phyloP scores from a whole-genome alignment of 2,113 vertebrate genomes.

The Esox niger region DNA sequence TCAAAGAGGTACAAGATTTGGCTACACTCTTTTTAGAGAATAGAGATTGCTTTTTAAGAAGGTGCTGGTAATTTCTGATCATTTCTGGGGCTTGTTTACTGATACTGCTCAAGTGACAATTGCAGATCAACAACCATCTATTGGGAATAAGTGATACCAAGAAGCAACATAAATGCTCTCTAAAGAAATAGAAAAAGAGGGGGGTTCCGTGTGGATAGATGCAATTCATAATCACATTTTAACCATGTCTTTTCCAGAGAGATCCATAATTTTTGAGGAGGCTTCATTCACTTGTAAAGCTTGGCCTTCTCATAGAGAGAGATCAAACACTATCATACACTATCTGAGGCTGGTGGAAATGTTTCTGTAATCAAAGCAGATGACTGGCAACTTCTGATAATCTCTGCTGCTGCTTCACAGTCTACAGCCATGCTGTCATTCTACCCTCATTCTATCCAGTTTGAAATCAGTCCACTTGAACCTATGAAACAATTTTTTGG shows the following conservation, averaged over 20 bases:
- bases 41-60: neutral
- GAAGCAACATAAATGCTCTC: constrained; percentile 11
- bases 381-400: constrained; percentile 1
- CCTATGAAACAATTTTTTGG: no score
- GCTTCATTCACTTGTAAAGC: constrained; percentile 6
- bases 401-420: neutral
- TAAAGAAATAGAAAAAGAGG: constrained; percentile 7
- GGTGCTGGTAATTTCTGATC: constrained; percentile 4
- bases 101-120: constrained; percentile 23
- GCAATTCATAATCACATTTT: neutral
- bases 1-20: no score
- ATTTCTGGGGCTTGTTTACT: constrained; percentile 19
- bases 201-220: neutral
- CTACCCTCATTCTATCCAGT: no score
- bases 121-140: neutral
- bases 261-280: neutral
- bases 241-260: neutral
- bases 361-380: constrained; percentile 12
- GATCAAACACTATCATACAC: constrained; percentile 3
- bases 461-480: no score
- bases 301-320: constrained; percentile 2
- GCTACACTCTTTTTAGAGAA: neutral
- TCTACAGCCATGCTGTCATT: no score
- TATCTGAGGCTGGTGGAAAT: constrained; percentile 6
- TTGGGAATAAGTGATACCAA: neutral